Percentiles rank a stretch among this genome's conserved stretches.
Evolutionary conservation across 2,797 vertebrate genomes (phyloP).

Genomic region (Spheniscus humboldti): DNA sequence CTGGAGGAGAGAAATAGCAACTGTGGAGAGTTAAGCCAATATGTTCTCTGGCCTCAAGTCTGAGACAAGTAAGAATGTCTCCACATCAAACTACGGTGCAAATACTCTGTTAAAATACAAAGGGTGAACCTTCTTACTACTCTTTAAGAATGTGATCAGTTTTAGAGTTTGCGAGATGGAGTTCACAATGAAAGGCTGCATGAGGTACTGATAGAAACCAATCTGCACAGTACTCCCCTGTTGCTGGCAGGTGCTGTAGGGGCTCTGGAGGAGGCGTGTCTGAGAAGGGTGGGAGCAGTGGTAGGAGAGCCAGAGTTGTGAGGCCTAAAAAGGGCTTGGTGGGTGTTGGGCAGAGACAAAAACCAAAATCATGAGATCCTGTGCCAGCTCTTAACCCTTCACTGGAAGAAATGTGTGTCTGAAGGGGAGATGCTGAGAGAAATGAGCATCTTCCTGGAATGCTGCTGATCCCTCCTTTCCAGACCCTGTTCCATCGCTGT

Average conservation of each 20-base stretch:
- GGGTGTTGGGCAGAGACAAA: neutral
- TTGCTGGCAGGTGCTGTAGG: neutral
- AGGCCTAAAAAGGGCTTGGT: neutral
- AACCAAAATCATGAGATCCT: neutral
- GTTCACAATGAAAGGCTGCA: neutral
- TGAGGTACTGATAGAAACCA: accelerated
- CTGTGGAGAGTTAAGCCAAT: neutral
- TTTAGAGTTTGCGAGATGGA: neutral
- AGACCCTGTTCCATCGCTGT: neutral
- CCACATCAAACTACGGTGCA: accelerated
- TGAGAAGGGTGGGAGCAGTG: neutral
- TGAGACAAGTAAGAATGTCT: neutral
- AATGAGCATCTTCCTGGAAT: neutral
- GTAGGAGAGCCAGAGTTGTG: neutral
- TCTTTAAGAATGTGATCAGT: neutral
- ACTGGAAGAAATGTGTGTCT: neutral
- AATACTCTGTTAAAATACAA: neutral
- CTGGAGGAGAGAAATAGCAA: neutral
- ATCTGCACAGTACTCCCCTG: accelerated
- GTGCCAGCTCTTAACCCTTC: neutral
- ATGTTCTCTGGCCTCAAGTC: neutral
- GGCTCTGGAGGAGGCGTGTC: neutral
- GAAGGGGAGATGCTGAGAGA: neutral
- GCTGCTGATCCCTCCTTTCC: neutral
- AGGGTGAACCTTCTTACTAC: neutral